Base-by-base conservation (phyloP, 2,888 invertebrate genomes). In the Lampropteryx suffumata region DNA sequence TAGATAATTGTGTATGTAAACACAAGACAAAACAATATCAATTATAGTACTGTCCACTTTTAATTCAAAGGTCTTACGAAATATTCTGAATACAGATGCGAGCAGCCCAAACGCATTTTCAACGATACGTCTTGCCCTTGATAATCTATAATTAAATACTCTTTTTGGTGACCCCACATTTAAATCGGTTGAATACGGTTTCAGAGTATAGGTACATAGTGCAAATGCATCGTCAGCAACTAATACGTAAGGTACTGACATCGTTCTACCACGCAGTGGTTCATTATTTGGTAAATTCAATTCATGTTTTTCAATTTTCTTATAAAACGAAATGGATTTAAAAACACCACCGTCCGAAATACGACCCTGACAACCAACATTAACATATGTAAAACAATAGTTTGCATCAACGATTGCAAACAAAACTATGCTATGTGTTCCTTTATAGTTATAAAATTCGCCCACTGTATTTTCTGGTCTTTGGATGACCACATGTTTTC, bases 341-440 rank as follows among this genome's bases (percentile, higher is more conserved):
- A 36, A 40, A 28, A 66, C 61, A 32, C 63, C 65, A 36, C 64
- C 69, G 50, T 68, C 65, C 26, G 57, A 62, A 48, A 66, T 62
- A 39, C 67, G 53, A 61, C 64, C 56, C 43, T 57, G 53, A 44
- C 34, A 40, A 28, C 69, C 71, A 56, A 71, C 54, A 40, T 72
- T 61, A 30, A 57, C 63, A 55, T 60, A 66, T 36, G 62, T 56
- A 54, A 73, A 72, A 50, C 55, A 57, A 46, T 67, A 69, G 41
- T 65, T 49, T n/a, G n/a, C n/a, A n/a, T n/a, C n/a, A n/a, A n/a
- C n/a, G n/a, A n/a, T n/a, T n/a, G n/a, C n/a, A n/a, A n/a, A n/a
- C n/a, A n/a, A n/a, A n/a, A n/a, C n/a, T n/a, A n/a, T n/a, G n/a
- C n/a, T n/a, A n/a, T n/a, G n/a, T n/a, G n/a, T n/a, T n/a, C n/a